phyloP scores from a whole-genome alignment of 2,888 invertebrate species.

The Temnothorax rugatulus region DNA sequence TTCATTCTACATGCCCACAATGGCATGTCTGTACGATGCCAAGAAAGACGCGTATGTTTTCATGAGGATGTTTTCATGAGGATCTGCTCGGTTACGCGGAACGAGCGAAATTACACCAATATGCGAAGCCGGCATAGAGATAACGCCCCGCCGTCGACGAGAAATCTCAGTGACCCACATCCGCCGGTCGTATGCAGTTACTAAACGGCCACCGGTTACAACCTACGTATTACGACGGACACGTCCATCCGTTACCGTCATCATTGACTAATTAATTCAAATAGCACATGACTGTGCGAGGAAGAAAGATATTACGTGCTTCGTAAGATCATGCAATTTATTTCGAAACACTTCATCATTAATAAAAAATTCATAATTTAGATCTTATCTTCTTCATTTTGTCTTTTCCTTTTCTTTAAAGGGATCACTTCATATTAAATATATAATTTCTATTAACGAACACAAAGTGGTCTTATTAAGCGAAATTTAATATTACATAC shows the following conservation, averaged over 20 bases:
- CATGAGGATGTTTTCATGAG: slow-evolving; percentile 32
- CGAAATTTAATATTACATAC: neutral
- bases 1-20: neutral
- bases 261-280: slow-evolving; percentile 38
- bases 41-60: slow-evolving; percentile 16
- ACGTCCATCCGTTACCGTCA: slow-evolving; percentile 20
- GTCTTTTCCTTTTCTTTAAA: neutral
- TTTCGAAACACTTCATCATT: neutral
- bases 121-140: slow-evolving; percentile 44
- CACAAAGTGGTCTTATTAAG: neutral
- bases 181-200: slow-evolving; percentile 48
- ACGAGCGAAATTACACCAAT: slow-evolving; percentile 49
- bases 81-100: slow-evolving; percentile 50
- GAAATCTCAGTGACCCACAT: slow-evolving; percentile 65
- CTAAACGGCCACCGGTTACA: slow-evolving; percentile 52
- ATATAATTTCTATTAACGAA: neutral
- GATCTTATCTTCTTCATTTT: neutral
- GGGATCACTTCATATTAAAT: neutral
- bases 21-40: neutral
- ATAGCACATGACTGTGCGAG: neutral
- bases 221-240: slow-evolving; percentile 41
- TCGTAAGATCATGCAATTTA: neutral
- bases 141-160: slow-evolving; percentile 49
- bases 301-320: neutral
- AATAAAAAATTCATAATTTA: slow-evolving; percentile 4